Base-by-base conservation (phyloP, 2,888 invertebrate species). In the Watsonalla cultraria region DNA sequence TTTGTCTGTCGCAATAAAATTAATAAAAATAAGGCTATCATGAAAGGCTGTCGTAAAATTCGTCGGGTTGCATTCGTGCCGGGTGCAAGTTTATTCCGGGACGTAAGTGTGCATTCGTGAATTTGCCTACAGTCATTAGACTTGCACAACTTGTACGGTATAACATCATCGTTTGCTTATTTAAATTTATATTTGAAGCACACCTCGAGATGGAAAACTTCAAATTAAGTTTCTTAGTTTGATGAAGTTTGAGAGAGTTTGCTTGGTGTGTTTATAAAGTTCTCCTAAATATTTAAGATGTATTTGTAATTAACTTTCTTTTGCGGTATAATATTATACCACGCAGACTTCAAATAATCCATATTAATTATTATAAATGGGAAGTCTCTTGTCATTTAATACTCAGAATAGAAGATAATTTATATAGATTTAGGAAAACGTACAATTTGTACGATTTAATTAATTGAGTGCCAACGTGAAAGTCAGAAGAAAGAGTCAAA, bases 141-240 rank as follows among this genome's bases (percentile, higher is more conserved):
- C 72, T 42, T 37, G 37, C 5, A 37, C 5, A 24, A 24, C 24
- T 2, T 24, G 7, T 37, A 37, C 37, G 37, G 81, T 86, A 81
- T 83, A 80, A 76, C 78, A 74, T 74, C 70, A 72, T 70, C 64
- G 65, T 70, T 66, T 67, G 74, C 66, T 68, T 75, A 72, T 76
- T 78, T 76, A 72, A 73, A 73, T 73, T 76, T 70, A 71, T 74
- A 78, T 76, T 77, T 74, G 73, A 78, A 80, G 74, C 75, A 70
- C 61, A 67, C 65, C 64, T 63, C 65, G 62, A 62, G 62, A 65
- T 56, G 65, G 51, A 55, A 62, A 76, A 80, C 71, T 82, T 80
- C 56, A 72, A 75, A 79, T 81, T 68, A 78, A 82, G 74, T 82
- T 79, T 64, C 65, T 61, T 65, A 74, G 64, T 76, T 70, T 70